A percentile compares a stretch with the other conserved stretches of the same genome.
These are phyloP conservation scores for Paguma larvata DNA, from an alignment of 2,797 vertebrate species.

Conservation along the genomic window DNA sequence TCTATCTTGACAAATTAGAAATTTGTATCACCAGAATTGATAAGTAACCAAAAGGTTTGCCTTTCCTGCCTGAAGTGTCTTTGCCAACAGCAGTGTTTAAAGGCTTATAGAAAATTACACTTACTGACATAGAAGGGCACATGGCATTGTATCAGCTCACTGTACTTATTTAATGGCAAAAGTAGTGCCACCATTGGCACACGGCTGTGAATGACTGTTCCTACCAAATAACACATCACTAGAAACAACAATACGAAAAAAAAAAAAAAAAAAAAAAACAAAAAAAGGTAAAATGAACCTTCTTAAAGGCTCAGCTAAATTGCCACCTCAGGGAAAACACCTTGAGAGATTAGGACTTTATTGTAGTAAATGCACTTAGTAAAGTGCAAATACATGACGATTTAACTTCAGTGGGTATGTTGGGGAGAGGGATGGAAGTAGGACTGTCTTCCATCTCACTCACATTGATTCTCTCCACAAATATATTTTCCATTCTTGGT, in stretches of 20 bases:
- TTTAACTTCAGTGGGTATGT: not conserved
- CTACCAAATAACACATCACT: not conserved
- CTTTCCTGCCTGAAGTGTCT: not conserved
- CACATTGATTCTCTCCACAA: not conserved
- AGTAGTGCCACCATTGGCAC: not conserved
- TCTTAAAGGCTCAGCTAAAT: not conserved
- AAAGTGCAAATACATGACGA: not conserved
- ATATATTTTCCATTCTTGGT: not conserved
- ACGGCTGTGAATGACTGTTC: not conserved
- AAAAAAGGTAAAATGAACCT: not conserved
- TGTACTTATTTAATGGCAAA: not conserved
- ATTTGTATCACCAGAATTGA: not conserved
- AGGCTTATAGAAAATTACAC: not conserved
- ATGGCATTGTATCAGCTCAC: not conserved
- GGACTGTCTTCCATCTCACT: not conserved
- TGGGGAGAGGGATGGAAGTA: not conserved
- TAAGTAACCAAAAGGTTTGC: not conserved
- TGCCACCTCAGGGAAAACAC: not conserved
- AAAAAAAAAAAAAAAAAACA: too few relatives aligned
- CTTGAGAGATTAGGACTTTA: not conserved
- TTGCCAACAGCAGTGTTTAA: not conserved
- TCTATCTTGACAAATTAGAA: not conserved
- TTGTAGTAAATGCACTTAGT: not conserved
- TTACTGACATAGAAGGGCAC: not conserved
- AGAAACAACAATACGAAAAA: not conserved